Conservation (phyloP, 2,888 invertebrate species). For the Reticulitermes lucifugus region DNA sequence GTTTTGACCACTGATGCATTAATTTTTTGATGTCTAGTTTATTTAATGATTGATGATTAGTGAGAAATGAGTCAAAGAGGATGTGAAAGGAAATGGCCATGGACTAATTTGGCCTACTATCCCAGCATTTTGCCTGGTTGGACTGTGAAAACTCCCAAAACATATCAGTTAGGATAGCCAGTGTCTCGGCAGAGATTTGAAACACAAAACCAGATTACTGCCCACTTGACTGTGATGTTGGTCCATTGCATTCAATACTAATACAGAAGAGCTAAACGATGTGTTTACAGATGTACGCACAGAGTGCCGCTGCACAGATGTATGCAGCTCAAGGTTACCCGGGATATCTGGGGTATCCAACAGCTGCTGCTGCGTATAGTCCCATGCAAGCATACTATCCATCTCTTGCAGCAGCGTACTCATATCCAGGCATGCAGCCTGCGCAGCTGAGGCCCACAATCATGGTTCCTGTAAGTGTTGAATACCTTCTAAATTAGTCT, state of each 20-base stretch:
- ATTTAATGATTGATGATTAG: no score
- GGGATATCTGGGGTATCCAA: constrained; percentile 80
- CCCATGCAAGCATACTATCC: constrained; percentile 77
- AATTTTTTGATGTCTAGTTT: no score
- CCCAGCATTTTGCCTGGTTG: no score
- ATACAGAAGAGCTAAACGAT: neutral
- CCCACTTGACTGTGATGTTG: neutral
- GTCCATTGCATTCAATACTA: neutral
- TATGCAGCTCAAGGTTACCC: constrained; percentile 75
- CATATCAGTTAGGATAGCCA: no score
- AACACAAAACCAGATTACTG: no score
- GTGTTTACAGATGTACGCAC: constrained; percentile 51
- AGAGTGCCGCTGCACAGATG: constrained; percentile 52
- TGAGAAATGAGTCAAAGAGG: no score
- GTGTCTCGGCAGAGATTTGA: no score
- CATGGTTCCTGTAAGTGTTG: constrained; percentile 78
- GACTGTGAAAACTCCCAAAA: no score
- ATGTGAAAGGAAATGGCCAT: no score
- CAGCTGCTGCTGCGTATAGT: constrained; percentile 67
- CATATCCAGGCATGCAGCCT: constrained; percentile 68
- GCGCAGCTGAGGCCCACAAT: constrained; percentile 75
- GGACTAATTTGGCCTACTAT: no score
- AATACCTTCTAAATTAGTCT: no score
- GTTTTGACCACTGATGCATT: no score
- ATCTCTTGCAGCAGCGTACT: constrained; percentile 66